Percentiles rank a stretch among this genome's conserved stretches.
Conservation (phyloP, 2,113 vertebrate genomes). For the Himantopus leucocephalus region DNA sequence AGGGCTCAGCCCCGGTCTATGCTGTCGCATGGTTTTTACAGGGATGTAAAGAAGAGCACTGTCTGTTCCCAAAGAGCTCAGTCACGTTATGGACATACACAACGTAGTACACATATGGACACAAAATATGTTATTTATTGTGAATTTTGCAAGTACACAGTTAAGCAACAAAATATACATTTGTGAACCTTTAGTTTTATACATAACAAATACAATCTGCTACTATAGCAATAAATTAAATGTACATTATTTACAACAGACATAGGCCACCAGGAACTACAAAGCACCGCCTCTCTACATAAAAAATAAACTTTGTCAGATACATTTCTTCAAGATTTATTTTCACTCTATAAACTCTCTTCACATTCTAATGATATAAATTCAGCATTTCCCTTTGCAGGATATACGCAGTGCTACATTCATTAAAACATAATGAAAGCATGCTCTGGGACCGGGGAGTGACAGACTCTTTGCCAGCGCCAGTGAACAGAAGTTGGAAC, state of each 20-base stretch:
- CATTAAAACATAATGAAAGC: not conserved
- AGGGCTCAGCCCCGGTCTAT: rapidly evolving
- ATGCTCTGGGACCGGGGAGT: not conserved
- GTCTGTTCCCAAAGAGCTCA: not conserved
- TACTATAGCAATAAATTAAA: slow-evolving; percentile 86
- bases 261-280: slow-evolving; percentile 72
- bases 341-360: slow-evolving; percentile 56
- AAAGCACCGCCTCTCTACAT: slow-evolving; percentile 71
- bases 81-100: not conserved
- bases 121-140: slow-evolving; percentile 89
- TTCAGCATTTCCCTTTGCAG: slow-evolving; percentile 16
- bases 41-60: too few species aligned
- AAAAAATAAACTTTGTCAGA: slow-evolving; percentile 66
- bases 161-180: slow-evolving; percentile 89
- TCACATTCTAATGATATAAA: slow-evolving; percentile 21
- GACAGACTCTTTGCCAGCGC: not conserved
- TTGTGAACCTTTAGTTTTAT: slow-evolving; percentile 80
- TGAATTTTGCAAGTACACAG: slow-evolving; percentile 83
- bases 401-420: slow-evolving; percentile 26
- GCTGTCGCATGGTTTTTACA: rapidly evolving
- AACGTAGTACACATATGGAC: slow-evolving; percentile 48
- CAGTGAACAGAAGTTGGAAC: not conserved
- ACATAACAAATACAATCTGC: slow-evolving; percentile 82
- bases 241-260: slow-evolving; percentile 86
- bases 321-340: slow-evolving; percentile 15